Percentiles rank a stretch among this genome's conserved stretches.
phyloP scores from a whole-genome alignment of 1,140 invertebrate species.

The Ceratina calcarata region DNA sequence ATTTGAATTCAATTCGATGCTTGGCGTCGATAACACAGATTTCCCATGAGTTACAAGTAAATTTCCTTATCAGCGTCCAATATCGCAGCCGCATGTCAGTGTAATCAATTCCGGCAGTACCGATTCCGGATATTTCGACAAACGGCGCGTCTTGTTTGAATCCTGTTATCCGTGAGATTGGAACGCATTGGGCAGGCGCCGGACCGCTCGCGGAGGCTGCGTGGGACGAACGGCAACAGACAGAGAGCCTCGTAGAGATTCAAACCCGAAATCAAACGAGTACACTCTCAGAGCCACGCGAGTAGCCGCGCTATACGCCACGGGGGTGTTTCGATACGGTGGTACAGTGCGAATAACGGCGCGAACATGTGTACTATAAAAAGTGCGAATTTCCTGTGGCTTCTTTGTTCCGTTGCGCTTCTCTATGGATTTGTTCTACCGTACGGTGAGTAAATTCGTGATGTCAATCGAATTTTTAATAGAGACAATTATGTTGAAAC shows the following conservation, averaged over 20 bases:
- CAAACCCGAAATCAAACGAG: conserved; percentile 69
- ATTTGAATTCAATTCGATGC: too few relatives aligned
- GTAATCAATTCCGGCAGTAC: too few relatives aligned
- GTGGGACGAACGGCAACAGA: conserved; percentile 35
- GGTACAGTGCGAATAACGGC: conserved; percentile 46
- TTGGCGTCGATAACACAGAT: too few relatives aligned
- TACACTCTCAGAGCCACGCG: conserved; percentile 69
- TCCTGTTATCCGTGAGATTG: too few relatives aligned
- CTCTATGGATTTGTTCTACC: conserved; percentile 45
- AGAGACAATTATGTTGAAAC: not conserved
- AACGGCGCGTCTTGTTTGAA: too few relatives aligned
- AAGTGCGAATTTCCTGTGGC: conserved; percentile 44
- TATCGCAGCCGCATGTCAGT: too few relatives aligned
- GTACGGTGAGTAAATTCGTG: conserved; percentile 52
- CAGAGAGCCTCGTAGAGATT: conserved; percentile 53
- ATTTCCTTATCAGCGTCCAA: too few relatives aligned
- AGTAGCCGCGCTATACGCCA: conserved; percentile 70
- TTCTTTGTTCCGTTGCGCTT: conserved; percentile 44
- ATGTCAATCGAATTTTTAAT: not conserved
- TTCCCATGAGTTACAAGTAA: too few relatives aligned
- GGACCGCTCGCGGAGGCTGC: conserved; percentile 58
- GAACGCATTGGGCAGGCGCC: conserved; percentile 65
- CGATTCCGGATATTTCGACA: too few relatives aligned
- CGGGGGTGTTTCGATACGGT: conserved; percentile 50
- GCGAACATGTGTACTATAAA: conserved; percentile 54